Evolutionary conservation across 1,140 invertebrate genomes (phyloP), one percentile per base, ranked within the genome.

Genomic region (Sipha flava): DNA sequence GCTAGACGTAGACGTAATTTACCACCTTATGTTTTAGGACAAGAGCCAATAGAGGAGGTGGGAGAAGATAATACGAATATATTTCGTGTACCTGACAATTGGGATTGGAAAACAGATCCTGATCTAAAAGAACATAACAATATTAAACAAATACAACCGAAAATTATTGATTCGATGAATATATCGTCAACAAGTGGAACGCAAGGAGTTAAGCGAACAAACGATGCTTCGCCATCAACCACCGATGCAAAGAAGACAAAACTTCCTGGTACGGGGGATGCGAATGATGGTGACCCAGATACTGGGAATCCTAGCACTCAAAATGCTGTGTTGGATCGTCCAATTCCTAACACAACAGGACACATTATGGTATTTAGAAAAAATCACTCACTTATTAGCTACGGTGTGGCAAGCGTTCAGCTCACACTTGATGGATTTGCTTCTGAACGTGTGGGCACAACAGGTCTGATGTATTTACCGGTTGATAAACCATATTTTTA

Each of bases 1-100:
- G 23, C 0, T 3, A 0, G 12, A 16, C 10, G 52, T 14, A n/a
- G n/a, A n/a, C 52, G 52, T 54, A 54, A 54, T 54, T 54, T 54
- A 29, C 52, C 52, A 1, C 4, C 14, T 14, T 54, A 4, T 54
- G 12, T 54, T 54, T 54, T 26, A 54, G 52, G 52, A 0, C 21
- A 3, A 14, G 23, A 10, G n/a, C n/a, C n/a, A n/a, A n/a, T n/a
- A 26, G 52, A 23, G 3, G 52, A 54, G 7, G 26, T 10, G 0
- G 3, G 3, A 0, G 3, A 0, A 16, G 10, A 4, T 0, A 7
- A 6, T 21, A n/a, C n/a, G 16, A 5, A 21, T 0, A 21, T 6
- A 0, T n/a, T 49, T 49, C 3, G 26, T 12, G 10, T 10, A n/a
- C 18, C 9, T 4, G 2, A 54, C 21, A 3, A 54, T 23, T 26